Conservation (phyloP, 2,113 vertebrate genomes). For the Cryptotis parvus region DNA sequence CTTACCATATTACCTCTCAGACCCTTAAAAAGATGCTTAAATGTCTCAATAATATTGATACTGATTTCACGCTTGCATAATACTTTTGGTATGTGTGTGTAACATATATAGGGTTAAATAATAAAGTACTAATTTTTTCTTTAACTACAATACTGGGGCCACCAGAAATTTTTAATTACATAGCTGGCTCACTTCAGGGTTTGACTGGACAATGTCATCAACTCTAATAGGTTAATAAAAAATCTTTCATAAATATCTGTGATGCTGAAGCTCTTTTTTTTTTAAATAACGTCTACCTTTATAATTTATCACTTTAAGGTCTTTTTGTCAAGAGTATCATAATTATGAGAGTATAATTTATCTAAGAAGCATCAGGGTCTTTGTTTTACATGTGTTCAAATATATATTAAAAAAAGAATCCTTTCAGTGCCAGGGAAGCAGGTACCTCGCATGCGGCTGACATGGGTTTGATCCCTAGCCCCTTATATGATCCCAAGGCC, state of each 20-base stretch:
- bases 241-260: background rate
- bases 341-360: constrained; percentile 41
- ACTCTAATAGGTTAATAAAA: background rate
- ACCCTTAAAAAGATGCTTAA: background rate
- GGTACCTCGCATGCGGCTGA: no score
- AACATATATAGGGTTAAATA: background rate
- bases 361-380: background rate
- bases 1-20: no score
- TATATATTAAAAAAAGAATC: background rate
- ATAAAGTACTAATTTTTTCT: background rate
- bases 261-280: background rate
- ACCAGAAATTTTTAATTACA: constrained; percentile 16
- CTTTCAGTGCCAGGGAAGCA: no score
- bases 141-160: constrained; percentile 8
- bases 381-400: constrained; percentile 48
- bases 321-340: background rate
- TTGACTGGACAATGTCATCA: background rate
- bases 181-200: background rate
- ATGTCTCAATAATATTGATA: background rate
- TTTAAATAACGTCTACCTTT: constrained; percentile 44
- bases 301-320: background rate
- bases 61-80: constrained; percentile 17
- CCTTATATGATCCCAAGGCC: no score
- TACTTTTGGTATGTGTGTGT: constrained; percentile 6
- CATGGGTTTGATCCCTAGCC: no score